These are phyloP conservation scores for Ceyx margarethae DNA, from an alignment of 2,113 vertebrate genomes.

Conservation along the genomic window DNA sequence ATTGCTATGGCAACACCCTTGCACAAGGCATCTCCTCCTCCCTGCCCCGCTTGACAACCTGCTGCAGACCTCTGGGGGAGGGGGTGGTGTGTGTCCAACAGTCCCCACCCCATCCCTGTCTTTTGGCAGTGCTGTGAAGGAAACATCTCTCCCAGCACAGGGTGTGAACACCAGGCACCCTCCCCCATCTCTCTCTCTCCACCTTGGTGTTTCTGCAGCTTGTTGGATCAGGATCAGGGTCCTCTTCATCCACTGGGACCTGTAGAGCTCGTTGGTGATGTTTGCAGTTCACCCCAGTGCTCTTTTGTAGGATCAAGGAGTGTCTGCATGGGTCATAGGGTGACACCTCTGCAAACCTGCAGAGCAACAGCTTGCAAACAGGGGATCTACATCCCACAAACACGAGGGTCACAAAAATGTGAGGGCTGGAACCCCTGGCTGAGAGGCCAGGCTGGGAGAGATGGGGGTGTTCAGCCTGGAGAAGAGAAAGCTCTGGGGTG, in stretches of 20 bases:
- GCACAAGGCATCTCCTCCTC: background rate
- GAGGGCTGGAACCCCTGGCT: background rate
- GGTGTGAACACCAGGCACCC: background rate
- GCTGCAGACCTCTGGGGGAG: background rate
- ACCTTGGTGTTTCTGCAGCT: background rate
- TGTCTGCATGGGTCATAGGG: background rate
- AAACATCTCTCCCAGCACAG: background rate
- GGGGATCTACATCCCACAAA: background rate
- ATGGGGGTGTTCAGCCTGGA: background rate
- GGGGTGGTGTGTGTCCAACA: background rate
- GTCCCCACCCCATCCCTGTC: background rate
- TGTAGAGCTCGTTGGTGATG: background rate
- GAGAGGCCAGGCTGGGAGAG: background rate
- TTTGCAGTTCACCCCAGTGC: background rate
- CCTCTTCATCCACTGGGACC: background rate
- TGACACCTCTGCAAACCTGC: background rate
- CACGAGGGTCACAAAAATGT: background rate
- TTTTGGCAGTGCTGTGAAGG: background rate
- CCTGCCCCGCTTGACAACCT: background rate
- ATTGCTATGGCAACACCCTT: constrained; percentile 48
- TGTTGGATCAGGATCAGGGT: background rate
- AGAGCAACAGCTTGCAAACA: background rate
- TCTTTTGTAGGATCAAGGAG: background rate
- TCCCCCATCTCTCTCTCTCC: background rate
- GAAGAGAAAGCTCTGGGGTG: background rate